Evolutionary conservation across 2,113 vertebrate species (phyloP).

Genomic region (Uria aalge): DNA sequence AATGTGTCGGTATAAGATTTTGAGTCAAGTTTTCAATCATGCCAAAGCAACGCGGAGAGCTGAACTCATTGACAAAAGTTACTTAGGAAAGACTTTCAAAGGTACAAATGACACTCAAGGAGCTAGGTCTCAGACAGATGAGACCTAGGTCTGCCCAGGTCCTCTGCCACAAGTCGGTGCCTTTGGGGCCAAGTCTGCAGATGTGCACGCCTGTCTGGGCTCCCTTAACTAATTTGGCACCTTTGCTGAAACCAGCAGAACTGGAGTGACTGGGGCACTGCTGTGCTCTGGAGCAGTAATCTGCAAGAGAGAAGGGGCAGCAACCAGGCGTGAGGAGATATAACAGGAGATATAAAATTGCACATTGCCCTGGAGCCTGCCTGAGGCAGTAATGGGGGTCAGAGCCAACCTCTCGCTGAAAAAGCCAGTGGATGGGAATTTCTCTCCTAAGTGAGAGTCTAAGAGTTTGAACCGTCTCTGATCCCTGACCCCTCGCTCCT

Average conservation of each 20-base stretch:
- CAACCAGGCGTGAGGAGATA: not conserved
- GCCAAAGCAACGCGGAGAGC: fast-evolving
- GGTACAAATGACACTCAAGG: not conserved
- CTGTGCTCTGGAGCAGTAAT: not conserved
- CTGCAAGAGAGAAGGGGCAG: not conserved
- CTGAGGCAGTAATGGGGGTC: not conserved
- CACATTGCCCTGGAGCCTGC: not conserved
- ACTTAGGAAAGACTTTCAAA: not conserved
- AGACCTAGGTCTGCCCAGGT: not conserved
- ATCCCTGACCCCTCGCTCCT: fast-evolving
- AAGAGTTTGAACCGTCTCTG: not conserved
- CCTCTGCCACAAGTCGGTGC: not conserved
- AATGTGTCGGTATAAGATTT: not conserved
- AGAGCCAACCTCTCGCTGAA: not conserved
- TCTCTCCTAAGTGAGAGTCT: not conserved
- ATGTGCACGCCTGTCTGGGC: not conserved
- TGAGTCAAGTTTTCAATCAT: not conserved
- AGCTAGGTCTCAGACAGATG: not conserved
- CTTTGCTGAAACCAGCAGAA: not conserved
- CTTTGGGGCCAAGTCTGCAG: not conserved
- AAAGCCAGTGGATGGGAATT: not conserved
- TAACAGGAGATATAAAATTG: fast-evolving
- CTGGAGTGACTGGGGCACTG: not conserved
- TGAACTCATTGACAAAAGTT: not conserved
- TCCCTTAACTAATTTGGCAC: not conserved